Evolutionary conservation across 1,140 invertebrate species (phyloP), one percentile per base, ranked within the genome.

Genomic region (Drosophila athabasca): DNA sequence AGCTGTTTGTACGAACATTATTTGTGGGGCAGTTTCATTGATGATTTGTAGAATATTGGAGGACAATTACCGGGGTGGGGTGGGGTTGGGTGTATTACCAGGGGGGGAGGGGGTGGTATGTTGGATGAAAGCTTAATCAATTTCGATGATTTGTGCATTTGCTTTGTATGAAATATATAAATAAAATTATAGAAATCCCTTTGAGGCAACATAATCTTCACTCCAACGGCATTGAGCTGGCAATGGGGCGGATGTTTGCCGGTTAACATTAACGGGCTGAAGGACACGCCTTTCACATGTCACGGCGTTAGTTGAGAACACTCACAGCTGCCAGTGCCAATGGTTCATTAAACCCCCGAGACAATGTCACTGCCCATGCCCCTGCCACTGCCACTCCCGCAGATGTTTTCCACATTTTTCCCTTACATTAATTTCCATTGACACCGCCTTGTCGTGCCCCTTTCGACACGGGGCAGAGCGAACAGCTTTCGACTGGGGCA

Each of bases 271-370:
- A 76, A 65, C 46, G 51, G 50, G 60, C 53, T 57, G 22, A 60
- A 62, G 57, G 80, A 48, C 67, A 85, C 80, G 80, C 80, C 80
- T 80, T 85, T 84, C 62, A 45, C 82, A 48, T 85, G 80, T 85
- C 72, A 24, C 31, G 8, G 13, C 13, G 22, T 5, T 5, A 5
- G n/a, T 45, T 68, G 79, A n/a, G 60, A 74, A 61, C 49, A 26
- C 60, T 52, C 49, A 62, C 79, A 69, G 69, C 62, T 81, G 78
- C 45, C 57, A 48, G 41, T 13, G 53, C 13, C 51, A 57, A 39
- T 43, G 50, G 15, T 44, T 72, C 54, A 58, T 64, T 39, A 69
- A 69, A 44, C 50, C 48, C 69, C 35, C 24, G 24, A 19, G 17
- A 19, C 17, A 19, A 19, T 19, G 17, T 19, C 19, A 26, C 1